These are phyloP conservation scores for Apteryx mantelli DNA, from an alignment of 2,113 vertebrate species.

Conservation along the genomic window DNA sequence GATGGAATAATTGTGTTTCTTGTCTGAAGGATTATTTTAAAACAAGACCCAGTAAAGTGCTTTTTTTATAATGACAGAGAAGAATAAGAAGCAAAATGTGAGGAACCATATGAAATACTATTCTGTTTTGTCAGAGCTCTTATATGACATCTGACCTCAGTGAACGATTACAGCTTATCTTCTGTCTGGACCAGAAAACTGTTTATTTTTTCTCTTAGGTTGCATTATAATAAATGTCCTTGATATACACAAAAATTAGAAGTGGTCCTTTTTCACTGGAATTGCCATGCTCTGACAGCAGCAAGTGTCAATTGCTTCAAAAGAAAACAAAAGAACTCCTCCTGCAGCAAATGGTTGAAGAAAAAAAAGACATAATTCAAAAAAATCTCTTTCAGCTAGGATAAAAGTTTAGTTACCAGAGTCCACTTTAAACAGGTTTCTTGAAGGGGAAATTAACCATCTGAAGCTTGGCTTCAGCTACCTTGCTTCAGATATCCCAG, in stretches of 20 bases:
- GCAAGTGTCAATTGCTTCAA: background rate
- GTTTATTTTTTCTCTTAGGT: background rate
- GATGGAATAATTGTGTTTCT: conserved; percentile 7
- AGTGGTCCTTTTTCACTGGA: background rate
- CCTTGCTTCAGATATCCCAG: background rate
- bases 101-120: background rate
- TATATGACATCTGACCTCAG: background rate
- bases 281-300: background rate
- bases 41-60: background rate
- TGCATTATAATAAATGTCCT: background rate
- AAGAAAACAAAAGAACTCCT: background rate
- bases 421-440: background rate
- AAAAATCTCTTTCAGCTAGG: background rate
- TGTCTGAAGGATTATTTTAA: conserved; percentile 13
- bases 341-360: background rate
- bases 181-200: background rate
- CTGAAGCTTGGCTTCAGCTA: background rate
- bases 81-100: background rate
- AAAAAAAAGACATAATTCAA: background rate
- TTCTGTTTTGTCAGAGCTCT: background rate
- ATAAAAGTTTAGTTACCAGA: background rate
- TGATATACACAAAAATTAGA: background rate
- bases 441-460: background rate
- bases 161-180: background rate
- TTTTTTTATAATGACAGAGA: background rate